A percentile compares a stretch with the other conserved stretches of the same genome.
phyloP scores from a whole-genome alignment of 1,140 invertebrate species.

The Spodoptera frugiperda region DNA sequence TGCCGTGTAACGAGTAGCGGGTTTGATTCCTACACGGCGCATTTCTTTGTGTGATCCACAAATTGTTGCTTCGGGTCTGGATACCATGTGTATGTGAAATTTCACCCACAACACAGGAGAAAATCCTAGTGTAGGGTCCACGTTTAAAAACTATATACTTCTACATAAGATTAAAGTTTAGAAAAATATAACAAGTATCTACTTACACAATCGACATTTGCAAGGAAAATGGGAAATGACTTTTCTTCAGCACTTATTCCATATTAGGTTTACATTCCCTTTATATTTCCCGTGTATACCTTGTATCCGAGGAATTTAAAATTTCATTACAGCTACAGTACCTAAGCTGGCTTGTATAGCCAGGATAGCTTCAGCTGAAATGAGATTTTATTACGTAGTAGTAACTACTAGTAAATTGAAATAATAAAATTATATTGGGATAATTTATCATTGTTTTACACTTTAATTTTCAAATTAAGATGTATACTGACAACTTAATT shows the following conservation, averaged over 20 bases:
- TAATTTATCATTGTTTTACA: neutral
- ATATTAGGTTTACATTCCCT: slow-evolving; percentile 31
- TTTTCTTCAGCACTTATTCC: slow-evolving; percentile 13
- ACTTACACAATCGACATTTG: neutral
- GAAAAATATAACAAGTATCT: too few relatives aligned
- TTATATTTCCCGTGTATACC: slow-evolving; percentile 23
- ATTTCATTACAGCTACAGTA: slow-evolving; percentile 23
- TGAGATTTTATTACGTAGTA: slow-evolving; percentile 12
- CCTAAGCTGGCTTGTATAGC: neutral
- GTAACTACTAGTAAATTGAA: neutral
- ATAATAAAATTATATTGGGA: neutral
- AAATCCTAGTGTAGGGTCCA: too few relatives aligned
- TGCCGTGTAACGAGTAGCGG: too few relatives aligned
- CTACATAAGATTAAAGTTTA: too few relatives aligned
- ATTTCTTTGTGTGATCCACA: too few relatives aligned
- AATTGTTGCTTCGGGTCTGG: too few relatives aligned
- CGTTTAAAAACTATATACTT: too few relatives aligned
- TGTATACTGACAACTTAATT: too few relatives aligned
- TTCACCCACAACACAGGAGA: too few relatives aligned
- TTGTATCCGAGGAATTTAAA: slow-evolving; percentile 29
- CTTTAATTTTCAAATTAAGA: neutral
- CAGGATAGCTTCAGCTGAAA: slow-evolving; percentile 24
- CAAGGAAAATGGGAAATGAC: slow-evolving; percentile 3
- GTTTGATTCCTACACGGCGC: too few relatives aligned
- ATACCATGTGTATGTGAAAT: too few relatives aligned